Conservation (phyloP, 1,140 invertebrate genomes). For the Sitophilus oryzae region DNA sequence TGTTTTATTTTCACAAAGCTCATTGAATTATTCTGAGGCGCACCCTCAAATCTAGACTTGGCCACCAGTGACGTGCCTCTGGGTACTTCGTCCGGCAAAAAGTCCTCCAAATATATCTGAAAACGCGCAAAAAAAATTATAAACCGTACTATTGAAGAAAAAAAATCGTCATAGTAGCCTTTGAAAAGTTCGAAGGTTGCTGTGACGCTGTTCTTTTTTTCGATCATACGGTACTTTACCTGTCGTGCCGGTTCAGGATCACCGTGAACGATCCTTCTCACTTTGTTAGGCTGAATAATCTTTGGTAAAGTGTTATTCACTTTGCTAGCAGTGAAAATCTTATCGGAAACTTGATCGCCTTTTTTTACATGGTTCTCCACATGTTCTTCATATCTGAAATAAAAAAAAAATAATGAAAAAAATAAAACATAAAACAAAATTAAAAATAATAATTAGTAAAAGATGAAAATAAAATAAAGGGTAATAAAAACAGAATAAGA, state of each 20-base stretch:
- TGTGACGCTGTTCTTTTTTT: too few relatives aligned
- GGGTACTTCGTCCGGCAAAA: too few relatives aligned
- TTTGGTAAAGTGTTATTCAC: conserved; percentile 33
- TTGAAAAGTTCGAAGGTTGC: too few relatives aligned
- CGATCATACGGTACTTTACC: conserved; percentile 2
- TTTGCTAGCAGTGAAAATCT: conserved; percentile 38
- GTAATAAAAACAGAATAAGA: not conserved
- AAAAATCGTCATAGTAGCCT: too few relatives aligned
- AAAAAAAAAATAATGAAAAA: not conserved
- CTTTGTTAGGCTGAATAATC: conserved; percentile 28
- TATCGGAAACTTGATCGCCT: conserved; percentile 33
- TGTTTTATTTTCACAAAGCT: conserved; percentile 30
- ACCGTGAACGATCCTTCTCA: conserved; percentile 10
- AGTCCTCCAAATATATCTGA: conserved; percentile 18
- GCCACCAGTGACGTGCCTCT: too few relatives aligned
- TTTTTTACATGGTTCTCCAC: conserved; percentile 33
- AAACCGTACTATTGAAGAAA: too few relatives aligned
- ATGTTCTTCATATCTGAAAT: conserved; percentile 34
- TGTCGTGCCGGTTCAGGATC: conserved; percentile 19
- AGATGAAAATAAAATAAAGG: not conserved
- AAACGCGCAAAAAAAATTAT: not conserved
- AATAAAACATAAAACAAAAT: not conserved
- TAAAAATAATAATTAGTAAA: too few relatives aligned
- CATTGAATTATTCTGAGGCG: too few relatives aligned
- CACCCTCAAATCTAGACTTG: too few relatives aligned